phyloP scores from a whole-genome alignment of 2,888 invertebrate genomes.

The Halocaridina rubra region DNA sequence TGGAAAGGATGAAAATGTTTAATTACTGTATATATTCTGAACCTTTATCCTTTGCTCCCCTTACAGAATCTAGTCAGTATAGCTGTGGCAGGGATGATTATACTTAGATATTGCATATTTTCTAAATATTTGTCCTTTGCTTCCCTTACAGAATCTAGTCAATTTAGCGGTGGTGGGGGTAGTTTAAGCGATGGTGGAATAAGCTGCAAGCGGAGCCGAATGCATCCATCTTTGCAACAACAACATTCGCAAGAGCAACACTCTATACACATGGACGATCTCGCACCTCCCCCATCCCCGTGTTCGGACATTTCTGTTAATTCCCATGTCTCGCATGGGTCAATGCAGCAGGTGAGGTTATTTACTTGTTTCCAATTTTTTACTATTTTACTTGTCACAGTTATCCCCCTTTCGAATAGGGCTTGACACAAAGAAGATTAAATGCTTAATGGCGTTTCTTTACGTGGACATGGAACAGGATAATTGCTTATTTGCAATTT shows the following conservation, averaged over 20 bases:
- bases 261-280: slow-evolving; percentile 21
- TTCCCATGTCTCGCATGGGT: slow-evolving; percentile 36
- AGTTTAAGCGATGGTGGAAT: slow-evolving; percentile 28
- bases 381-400: no score
- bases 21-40: no score
- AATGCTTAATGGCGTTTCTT: no score
- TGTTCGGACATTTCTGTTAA: slow-evolving; percentile 40
- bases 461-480: no score
- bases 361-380: background rate
- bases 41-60: background rate
- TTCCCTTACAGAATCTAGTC: slow-evolving; percentile 45
- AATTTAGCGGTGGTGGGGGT: slow-evolving; percentile 29
- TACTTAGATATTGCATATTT: no score
- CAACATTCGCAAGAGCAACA: slow-evolving; percentile 23
- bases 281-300: slow-evolving; percentile 43
- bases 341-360: slow-evolving; percentile 30
- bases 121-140: no score
- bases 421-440: no score
- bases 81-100: no score
- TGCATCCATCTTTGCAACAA: slow-evolving; percentile 17
- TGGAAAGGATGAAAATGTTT: no score
- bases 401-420: no score
- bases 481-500: no score
- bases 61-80: no score
- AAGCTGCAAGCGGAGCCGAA: slow-evolving; percentile 25